phyloP scores from a whole-genome alignment of 2,797 vertebrate species.

The Megaceryle alcyon region DNA sequence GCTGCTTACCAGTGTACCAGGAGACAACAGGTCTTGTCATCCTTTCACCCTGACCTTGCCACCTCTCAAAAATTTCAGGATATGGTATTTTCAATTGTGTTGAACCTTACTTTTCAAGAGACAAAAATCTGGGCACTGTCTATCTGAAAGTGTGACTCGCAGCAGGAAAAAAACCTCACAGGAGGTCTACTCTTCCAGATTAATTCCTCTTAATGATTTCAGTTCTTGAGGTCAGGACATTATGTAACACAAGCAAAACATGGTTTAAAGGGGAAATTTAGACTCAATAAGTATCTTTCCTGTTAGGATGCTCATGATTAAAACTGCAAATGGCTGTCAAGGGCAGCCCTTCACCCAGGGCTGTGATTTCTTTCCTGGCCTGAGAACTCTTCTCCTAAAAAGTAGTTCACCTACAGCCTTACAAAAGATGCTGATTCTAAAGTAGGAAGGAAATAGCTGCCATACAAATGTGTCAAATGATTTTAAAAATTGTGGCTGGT shows the following conservation, averaged over 20 bases:
- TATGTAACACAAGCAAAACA: neutral
- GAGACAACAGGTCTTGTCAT: fast-evolving
- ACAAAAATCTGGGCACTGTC: neutral
- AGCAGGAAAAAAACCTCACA: neutral
- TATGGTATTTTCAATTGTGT: neutral
- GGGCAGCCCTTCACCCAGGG: neutral
- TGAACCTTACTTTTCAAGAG: neutral
- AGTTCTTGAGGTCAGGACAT: slow-evolving; percentile 8
- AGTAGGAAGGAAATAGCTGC: neutral
- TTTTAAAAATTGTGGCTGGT: neutral
- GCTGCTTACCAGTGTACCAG: neutral
- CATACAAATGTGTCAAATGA: neutral
- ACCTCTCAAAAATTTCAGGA: neutral
- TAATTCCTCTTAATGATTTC: slow-evolving; percentile 5
- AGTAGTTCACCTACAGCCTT: neutral
- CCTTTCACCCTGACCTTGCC: neutral
- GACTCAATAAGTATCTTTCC: neutral
- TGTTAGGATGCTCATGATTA: neutral
- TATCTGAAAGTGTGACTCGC: neutral
- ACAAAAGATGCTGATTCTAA: neutral
- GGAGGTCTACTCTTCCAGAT: neutral
- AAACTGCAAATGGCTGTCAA: neutral
- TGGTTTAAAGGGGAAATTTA: slow-evolving; percentile 1
- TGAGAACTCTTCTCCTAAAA: neutral
- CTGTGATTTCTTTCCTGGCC: neutral